Conservation (phyloP, 2,888 invertebrate species). For the Standfussiana lucernea region DNA sequence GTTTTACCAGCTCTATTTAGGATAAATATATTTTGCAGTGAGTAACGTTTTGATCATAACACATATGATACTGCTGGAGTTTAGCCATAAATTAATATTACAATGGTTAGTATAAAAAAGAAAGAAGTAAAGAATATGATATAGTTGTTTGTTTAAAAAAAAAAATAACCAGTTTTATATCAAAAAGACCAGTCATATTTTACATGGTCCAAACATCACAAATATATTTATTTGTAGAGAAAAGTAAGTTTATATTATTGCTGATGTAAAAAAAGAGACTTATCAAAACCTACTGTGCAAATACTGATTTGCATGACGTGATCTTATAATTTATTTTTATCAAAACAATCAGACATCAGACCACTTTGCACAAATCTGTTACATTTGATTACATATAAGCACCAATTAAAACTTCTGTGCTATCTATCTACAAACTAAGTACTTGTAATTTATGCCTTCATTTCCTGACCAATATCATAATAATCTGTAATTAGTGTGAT, state of each 20-base stretch:
- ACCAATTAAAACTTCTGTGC: slow-evolving; percentile 2
- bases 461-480: slow-evolving; percentile 3
- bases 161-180: not conserved
- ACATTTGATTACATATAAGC: slow-evolving; percentile 17
- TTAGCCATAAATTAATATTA: not conserved
- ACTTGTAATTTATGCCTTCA: not conserved
- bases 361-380: slow-evolving; percentile 13
- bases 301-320: not conserved
- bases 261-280: not conserved
- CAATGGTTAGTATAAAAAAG: not conserved
- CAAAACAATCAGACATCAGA: slow-evolving; percentile 34
- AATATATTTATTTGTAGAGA: not conserved
- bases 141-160: not conserved
- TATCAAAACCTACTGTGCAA: slow-evolving; percentile 7
- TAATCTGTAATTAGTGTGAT: slow-evolving; percentile 23
- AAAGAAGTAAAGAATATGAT: not conserved
- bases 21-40: not conserved
- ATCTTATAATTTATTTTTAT: slow-evolving; percentile 16
- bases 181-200: not conserved
- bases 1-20: not conserved
- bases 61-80: not conserved
- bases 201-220: not conserved
- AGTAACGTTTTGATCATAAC: not conserved
- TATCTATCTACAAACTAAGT: not conserved
- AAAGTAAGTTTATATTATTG: not conserved